Evolutionary conservation across 2,113 vertebrate genomes (phyloP), one percentile per base, ranked within the genome.

Genomic region (Barbus barbus): DNA sequence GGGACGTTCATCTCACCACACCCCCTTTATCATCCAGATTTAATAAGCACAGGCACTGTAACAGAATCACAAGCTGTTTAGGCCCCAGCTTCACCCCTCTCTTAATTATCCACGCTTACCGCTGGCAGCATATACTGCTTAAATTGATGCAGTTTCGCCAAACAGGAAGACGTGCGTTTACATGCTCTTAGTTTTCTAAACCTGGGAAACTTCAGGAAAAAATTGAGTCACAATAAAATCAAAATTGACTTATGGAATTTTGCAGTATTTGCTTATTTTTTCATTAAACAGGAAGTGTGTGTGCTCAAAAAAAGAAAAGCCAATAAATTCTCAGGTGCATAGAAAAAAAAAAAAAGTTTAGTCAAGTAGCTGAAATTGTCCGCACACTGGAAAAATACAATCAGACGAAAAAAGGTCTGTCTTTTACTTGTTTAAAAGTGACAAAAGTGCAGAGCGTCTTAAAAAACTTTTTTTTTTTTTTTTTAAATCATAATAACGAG

Each of bases 1-100:
- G 78, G 33, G 78, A 46, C 26, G 5, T 8, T 51, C 11, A 41
- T 20, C 31, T 51, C 28, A 60, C 53, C 58, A 67, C 75, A 72
- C 75, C 75, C 81, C 60, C 67, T 65, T 51, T 86, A 86, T 78
- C 80, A 36, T 3, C 13, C 84, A 69, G 61, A 81, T 81, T 46
- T 67, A 67, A 81, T 81, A 61, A 36, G 20, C 78, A 69, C 38
- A 48, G n/a, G 41, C 33, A 20, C 56, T 26, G 26, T 16, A 63
- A 63, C 38, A 46, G 36, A 46, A 28, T 4, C 24, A 20, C 44
- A 36, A 11, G 14, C 48, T n/a, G 24, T 46, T 74, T n/a, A 41
- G 67, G 9, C 18, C 18, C n/a, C 67, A 13, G 4, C 9, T 18
- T 76, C 9, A n/a, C 7, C 28, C 53, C 18, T 38, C 22, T 76